These are phyloP conservation scores for Itoplectis maculator DNA, from an alignment of 2,888 invertebrate genomes.

Conservation along the genomic window DNA sequence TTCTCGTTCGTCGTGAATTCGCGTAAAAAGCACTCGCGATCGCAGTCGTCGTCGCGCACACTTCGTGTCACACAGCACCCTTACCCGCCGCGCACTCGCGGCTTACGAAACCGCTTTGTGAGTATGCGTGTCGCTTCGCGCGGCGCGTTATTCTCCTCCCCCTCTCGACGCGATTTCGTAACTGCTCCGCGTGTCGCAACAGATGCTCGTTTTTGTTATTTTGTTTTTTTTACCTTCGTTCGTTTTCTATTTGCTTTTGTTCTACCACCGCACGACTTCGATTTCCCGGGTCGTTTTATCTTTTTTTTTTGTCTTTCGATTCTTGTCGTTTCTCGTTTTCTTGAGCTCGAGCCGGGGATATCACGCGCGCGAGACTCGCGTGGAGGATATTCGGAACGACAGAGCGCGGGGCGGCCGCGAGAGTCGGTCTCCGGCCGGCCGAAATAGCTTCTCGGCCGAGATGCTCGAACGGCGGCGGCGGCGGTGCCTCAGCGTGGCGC, in stretches of 20 bases:
- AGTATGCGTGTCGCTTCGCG: constrained; percentile 28
- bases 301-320: background rate
- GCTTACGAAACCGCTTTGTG: constrained; percentile 21
- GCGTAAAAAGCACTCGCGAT: too few species aligned
- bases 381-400: constrained; percentile 45
- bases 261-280: constrained; percentile 15
- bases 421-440: constrained; percentile 67
- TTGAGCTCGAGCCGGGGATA: constrained; percentile 26
- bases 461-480: constrained; percentile 77
- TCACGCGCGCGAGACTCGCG: constrained; percentile 21
- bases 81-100: background rate
- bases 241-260: background rate
- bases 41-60: constrained; percentile 14
- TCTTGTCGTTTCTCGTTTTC: too few species aligned
- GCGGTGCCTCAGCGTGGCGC: constrained; percentile 73
- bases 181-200: constrained; percentile 1
- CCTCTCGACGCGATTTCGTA: constrained; percentile 6
- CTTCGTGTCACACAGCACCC: background rate
- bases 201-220: constrained; percentile 5
- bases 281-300: too few species aligned
- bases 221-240: constrained; percentile 28
- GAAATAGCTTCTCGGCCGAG: constrained; percentile 72
- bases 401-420: constrained; percentile 16
- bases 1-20: too few species aligned
- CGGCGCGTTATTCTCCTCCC: background rate